Base-by-base conservation (phyloP, 2,113 vertebrate genomes). In the Mus spicilegus region DNA sequence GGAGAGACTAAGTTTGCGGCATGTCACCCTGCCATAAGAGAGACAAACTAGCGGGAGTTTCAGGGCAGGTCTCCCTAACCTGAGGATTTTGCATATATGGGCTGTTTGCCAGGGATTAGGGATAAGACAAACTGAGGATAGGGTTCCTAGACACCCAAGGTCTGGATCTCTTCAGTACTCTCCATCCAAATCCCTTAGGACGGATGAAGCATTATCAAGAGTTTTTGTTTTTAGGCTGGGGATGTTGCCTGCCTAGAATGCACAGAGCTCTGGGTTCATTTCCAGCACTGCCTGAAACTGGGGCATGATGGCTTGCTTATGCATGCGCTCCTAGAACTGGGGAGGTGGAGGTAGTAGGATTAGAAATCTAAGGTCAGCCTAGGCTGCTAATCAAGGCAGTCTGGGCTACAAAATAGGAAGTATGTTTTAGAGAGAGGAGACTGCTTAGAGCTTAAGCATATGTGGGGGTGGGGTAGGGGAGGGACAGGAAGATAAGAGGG, bases 371-470 rank as follows among this genome's bases (percentile, higher is more conserved):
- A 13, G 7, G 69, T 88, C 67, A 87, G 36, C 86, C 49, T 39
- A 5, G 49, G 22, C 20, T 56, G 7, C 10, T 3, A 22, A 24
- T 58, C 13, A n/a, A 73, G 51, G 33, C 0, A 3, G 4, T 28
- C 24, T 88, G 36, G 69, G 22, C 51, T 73, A 56, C 51, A 73
- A 88, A 73, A 39, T 20, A 70, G 22, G 72, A 39, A 69, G 2
- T 39, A 39, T n/a, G 73, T 78, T 80, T 87, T 58, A 89, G 90
- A 87, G 49, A n/a, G 84, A 89, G 63, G 49, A 92, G 33, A 72
- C 92, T 93, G 56, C 36, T n/a, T 46, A 73, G 58, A 90, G 30
- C n/a, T 87, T 93, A 63, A 13, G 11, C n/a, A 16, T 13, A 56
- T 54, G 39, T 20, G 30, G 70, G 36, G 5, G 33, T n/a, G 69